A percentile compares a stretch with the other conserved stretches of the same genome.
These are phyloP conservation scores for Chloromyia formosa DNA, from an alignment of 2,888 invertebrate genomes.

Conservation along the genomic window DNA sequence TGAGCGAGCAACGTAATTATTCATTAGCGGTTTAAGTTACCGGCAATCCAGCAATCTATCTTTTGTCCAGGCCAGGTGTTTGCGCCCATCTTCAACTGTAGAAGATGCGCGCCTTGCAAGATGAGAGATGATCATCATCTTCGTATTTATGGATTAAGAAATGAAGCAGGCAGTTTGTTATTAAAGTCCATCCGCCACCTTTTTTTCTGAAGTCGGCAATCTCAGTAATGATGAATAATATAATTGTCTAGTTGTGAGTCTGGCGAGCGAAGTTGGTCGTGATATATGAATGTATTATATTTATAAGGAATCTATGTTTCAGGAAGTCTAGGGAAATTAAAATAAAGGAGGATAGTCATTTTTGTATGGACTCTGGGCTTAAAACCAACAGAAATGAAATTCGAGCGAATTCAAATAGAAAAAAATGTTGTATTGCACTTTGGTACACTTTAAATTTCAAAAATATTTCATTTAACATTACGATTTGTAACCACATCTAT, in stretches of 20 bases:
- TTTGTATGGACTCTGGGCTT: too few species aligned
- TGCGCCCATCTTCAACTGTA: not conserved
- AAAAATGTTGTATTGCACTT: too few species aligned
- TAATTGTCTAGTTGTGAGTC: not conserved
- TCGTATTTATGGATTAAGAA: not conserved
- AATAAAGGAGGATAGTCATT: too few species aligned
- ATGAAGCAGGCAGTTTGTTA: slow-evolving; percentile 4
- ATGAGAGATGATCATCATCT: not conserved
- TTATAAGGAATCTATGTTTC: too few species aligned
- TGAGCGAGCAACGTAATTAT: slow-evolving; percentile 1
- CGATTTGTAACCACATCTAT: too few species aligned
- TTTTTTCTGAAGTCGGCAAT: not conserved
- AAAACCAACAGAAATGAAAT: too few species aligned
- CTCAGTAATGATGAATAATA: not conserved
- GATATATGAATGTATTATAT: too few species aligned
- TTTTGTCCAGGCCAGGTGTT: not conserved
- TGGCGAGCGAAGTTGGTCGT: not conserved
- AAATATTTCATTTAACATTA: too few species aligned
- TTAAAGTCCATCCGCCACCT: slow-evolving; percentile 4
- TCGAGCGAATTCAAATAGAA: too few species aligned
- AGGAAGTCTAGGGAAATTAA: too few species aligned
- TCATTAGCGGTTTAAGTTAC: slow-evolving; percentile 11
- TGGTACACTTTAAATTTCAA: too few species aligned
- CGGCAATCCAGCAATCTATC: not conserved
- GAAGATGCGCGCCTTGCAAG: not conserved